Evolutionary conservation across 2,888 invertebrate genomes (phyloP), one percentile per base, ranked within the genome.

Genomic region (Elmis aenea): DNA sequence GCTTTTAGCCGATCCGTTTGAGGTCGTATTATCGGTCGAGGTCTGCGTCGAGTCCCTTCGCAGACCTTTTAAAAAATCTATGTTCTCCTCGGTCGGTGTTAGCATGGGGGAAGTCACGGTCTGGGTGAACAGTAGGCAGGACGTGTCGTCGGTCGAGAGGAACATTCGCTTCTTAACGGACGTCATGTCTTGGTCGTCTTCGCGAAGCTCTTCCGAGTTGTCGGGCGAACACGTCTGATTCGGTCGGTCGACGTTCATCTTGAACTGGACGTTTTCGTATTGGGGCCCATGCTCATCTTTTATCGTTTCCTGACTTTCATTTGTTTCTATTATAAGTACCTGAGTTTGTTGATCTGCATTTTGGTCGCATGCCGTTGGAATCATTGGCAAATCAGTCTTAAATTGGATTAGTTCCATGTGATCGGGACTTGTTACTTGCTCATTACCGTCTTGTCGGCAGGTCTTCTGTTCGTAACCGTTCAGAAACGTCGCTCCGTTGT

Each of bases 41-140:
- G 52, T 44, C 32, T 49, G 43, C n/a, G 42, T 44, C 15, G 52
- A 49, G 26, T 62, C 58, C 21, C 56, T 46, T 39, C 59, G 56
- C 44, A 69, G 64, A 18, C 62, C 67, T 50, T 68, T 66, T 28
- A 68, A 51, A 49, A 69, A 68, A 52, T 69, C 69, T 15, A 68
- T 66, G 42, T 64, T 65, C 45, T 69, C 69, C 39, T 69, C 69
- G 11, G 64, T 64, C 5, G 69, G 69, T 10, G 69, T 69, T 26
- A 68, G 40, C 67, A 68, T 68, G 3, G 69, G 69, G 1, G 66
- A 66, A 9, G 67, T 68, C 10, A 69, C 66, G 1, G 69, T 69
- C 54, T 69, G 69, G 1, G 68, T 68, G 42, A 68, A 69, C 4
- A 69, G 54, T 14, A 68, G 42, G 38, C 64, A 63, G 3, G 67